Evolutionary conservation across 2,797 vertebrate species (phyloP).

Genomic region (Cuniculus paca): DNA sequence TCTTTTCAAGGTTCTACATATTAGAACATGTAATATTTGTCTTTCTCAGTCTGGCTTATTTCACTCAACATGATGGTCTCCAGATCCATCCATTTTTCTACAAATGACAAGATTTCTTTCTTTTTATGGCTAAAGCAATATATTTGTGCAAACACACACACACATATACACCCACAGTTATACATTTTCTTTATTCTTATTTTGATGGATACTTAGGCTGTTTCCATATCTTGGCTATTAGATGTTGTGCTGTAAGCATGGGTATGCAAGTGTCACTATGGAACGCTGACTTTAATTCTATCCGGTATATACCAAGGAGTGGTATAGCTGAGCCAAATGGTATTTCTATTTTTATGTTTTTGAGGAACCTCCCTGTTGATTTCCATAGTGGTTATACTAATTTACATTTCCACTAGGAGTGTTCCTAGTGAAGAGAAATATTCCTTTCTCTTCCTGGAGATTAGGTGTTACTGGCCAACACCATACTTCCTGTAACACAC

Average conservation of each 20-base stretch:
- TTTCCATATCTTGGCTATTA: neutral
- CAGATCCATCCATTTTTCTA: neutral
- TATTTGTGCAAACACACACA: neutral
- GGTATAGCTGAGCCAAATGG: neutral
- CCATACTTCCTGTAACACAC: neutral
- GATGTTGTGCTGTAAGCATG: neutral
- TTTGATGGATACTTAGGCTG: neutral
- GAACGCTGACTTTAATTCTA: neutral
- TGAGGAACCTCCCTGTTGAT: neutral
- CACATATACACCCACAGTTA: neutral
- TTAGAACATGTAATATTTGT: neutral
- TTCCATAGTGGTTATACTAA: neutral
- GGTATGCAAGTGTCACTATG: neutral
- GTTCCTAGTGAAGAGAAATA: neutral
- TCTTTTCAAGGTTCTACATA: neutral
- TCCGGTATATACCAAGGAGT: neutral
- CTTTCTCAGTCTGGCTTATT: neutral
- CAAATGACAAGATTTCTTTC: neutral
- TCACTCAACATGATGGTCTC: neutral
- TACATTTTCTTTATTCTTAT: neutral
- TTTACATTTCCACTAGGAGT: neutral
- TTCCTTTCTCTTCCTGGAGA: neutral
- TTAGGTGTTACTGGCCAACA: neutral
- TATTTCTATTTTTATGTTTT: neutral
- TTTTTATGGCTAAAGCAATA: neutral